A percentile compares a stretch with the other conserved stretches of the same genome.
These are phyloP conservation scores for Octonoba sinensis DNA, from an alignment of 2,888 invertebrate species.

Conservation along the genomic window DNA sequence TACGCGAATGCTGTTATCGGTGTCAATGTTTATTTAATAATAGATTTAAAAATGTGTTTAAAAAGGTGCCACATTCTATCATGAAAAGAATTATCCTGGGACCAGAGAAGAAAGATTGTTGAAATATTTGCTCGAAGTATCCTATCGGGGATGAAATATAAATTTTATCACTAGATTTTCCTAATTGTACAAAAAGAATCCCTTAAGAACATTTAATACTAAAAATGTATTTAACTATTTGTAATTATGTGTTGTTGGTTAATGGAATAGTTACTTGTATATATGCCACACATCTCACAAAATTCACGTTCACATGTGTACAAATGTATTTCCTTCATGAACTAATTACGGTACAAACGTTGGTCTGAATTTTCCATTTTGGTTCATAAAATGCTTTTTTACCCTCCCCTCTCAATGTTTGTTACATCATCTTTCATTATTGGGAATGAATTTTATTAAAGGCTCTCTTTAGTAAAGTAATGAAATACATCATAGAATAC, in stretches of 20 bases:
- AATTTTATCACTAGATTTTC: not conserved
- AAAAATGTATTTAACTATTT: not conserved
- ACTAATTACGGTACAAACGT: constrained; percentile 48
- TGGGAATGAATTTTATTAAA: too few species aligned
- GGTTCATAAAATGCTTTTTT: too few species aligned
- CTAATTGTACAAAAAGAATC: not conserved
- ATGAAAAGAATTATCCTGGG: not conserved
- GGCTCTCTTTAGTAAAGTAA: too few species aligned
- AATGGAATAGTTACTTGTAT: constrained; percentile 25
- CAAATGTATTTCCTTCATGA: constrained; percentile 52
- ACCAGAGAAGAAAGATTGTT: not conserved
- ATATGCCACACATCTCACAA: constrained; percentile 33
- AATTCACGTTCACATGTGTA: constrained; percentile 47
- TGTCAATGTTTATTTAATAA: too few species aligned
- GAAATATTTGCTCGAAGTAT: too few species aligned
- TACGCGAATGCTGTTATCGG: too few species aligned
- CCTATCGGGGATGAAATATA: too few species aligned
- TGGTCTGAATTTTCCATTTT: not conserved
- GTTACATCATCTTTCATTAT: too few species aligned
- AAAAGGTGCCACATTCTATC: too few species aligned
- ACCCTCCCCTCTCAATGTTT: too few species aligned
- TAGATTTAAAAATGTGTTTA: too few species aligned
- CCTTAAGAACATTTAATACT: not conserved
- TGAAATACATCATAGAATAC: too few species aligned
- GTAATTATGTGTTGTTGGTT: not conserved